These are phyloP conservation scores for Araneus ventricosus DNA, from an alignment of 1,140 invertebrate genomes.

Conservation along the genomic window DNA sequence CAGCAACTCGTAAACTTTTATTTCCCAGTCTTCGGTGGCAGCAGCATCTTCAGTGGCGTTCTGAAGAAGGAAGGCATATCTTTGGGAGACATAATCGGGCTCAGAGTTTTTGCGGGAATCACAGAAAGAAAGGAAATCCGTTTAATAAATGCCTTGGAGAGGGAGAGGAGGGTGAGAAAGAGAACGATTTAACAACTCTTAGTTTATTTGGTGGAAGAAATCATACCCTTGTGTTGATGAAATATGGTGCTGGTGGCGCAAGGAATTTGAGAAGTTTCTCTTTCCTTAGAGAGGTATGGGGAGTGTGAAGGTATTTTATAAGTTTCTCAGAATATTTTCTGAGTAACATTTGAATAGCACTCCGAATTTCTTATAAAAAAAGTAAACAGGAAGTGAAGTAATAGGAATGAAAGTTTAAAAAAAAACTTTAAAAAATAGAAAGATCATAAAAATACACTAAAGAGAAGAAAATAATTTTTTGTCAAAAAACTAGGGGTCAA, in stretches of 20 bases:
- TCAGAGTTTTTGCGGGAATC: constrained; percentile 11
- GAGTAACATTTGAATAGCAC: no score
- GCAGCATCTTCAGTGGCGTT: neutral
- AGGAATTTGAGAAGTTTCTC: neutral
- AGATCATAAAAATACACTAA: no score
- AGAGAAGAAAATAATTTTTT: no score
- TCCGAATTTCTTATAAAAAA: no score
- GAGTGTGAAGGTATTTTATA: no score
- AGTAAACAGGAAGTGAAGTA: no score
- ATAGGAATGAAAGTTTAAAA: no score
- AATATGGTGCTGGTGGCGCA: neutral
- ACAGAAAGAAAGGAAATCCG: constrained; percentile 45
- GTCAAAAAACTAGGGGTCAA: no score
- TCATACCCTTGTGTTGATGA: no score
- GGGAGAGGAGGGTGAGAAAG: neutral
- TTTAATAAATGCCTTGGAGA: constrained; percentile 28
- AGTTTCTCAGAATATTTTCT: no score
- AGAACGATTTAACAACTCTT: neutral
- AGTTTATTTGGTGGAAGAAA: neutral
- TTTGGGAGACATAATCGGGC: constrained; percentile 10
- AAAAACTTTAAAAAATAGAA: no score
- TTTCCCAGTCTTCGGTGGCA: neutral
- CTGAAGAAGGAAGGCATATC: constrained; percentile 1
- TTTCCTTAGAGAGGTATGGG: neutral
- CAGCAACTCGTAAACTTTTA: constrained; percentile 72